Conservation (phyloP, 2,113 vertebrate species). For the Oncorhynchus kisutch region DNA sequence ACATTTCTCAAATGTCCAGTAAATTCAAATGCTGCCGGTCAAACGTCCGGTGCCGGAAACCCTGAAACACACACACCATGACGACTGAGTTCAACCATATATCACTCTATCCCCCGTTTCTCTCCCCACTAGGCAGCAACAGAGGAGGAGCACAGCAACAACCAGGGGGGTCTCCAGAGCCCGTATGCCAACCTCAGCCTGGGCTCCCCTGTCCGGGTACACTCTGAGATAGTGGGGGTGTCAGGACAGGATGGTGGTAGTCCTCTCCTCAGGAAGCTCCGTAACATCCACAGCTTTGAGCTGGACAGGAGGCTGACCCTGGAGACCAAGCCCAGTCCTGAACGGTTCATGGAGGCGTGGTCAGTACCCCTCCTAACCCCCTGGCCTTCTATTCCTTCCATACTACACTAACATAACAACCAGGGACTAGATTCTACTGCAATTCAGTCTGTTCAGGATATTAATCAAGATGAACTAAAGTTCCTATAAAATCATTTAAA, state of each 20-base stretch:
- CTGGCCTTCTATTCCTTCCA: neutral
- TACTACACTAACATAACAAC: neutral
- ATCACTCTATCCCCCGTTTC: neutral
- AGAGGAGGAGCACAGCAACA: slow-evolving; percentile 90
- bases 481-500: no score
- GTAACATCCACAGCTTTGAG: slow-evolving; percentile 95
- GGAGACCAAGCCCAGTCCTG: slow-evolving; percentile 88
- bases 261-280: slow-evolving; percentile 87
- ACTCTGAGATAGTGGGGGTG: slow-evolving; percentile 80
- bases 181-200: slow-evolving; percentile 82
- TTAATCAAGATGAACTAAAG: no score
- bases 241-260: slow-evolving; percentile 79
- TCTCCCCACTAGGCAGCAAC: slow-evolving; percentile 74
- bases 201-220: slow-evolving; percentile 86
- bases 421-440: neutral
- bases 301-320: slow-evolving; percentile 85
- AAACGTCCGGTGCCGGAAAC: no score
- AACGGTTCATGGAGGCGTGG: slow-evolving; percentile 89
- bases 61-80: neutral
- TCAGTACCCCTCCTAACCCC: slow-evolving; percentile 45
- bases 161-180: slow-evolving; percentile 80
- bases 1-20: no score
- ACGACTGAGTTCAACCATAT: neutral
- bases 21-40: no score
- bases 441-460: no score